Base-by-base conservation (phyloP, 2,888 invertebrate genomes). In the Galerucella nymphaeae region DNA sequence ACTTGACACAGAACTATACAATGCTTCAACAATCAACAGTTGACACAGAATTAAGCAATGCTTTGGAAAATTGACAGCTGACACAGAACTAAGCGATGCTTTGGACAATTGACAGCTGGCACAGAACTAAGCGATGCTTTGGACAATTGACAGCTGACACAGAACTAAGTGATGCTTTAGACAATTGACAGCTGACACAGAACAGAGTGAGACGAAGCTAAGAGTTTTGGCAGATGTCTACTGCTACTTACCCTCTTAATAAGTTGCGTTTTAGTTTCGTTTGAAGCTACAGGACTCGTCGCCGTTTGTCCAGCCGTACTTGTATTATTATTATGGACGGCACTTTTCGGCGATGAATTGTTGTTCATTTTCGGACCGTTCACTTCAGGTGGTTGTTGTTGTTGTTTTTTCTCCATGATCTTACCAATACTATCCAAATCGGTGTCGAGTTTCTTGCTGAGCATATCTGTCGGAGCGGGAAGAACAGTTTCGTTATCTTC, bases 401-500 rank as follows among this genome's bases (percentile, higher is more conserved):
- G 61, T 64, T 71, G 77, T 42, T 71, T 82, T 74, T 84, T 85
- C 63, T 84, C 82, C 16, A 78, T 77, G 9, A 78, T 78, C 57
- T 77, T 78, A 38, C 79, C 81, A 81, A 91, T 81, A 78, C 89
- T 90, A 79, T 91, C 91, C 79, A 91, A 85, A 80, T 91, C 90
- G 14, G 89, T 86, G 77, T 90, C 90, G 68, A 90, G 82, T 83
- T 90, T 90, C 81, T 89, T 89, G 74, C 88, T 87, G 69, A 90
- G 84, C 74, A 89, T 86, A 80, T 90, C 90, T 73, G 85, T 86
- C 42, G 85, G 80, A 86, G 90, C 85, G 20, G 89, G 88, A 41
- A 89, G 87, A 18, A 89, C 89, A 16, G 89, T 87, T 81, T 92
- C 91, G 75, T 93, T 94, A 83, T 96, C 96, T 75, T 95, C 93